These are phyloP conservation scores for Eristalis arbustorum DNA, from an alignment of 2,888 invertebrate species.

Conservation along the genomic window DNA sequence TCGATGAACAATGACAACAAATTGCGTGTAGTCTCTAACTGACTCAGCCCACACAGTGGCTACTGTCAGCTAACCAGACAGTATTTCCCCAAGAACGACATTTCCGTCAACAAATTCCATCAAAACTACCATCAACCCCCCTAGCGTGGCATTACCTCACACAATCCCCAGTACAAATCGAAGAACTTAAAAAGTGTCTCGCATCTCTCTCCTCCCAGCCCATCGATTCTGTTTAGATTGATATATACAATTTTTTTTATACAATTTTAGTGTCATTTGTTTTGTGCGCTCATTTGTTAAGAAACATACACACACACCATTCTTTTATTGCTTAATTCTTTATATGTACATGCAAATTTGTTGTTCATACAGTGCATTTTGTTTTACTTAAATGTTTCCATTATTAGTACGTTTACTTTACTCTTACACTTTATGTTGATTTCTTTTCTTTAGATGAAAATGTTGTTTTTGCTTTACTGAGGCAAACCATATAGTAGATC, in stretches of 20 bases:
- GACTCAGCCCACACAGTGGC: no score
- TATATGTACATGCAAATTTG: slow-evolving; percentile 11
- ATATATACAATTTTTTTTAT: background rate
- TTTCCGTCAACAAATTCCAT: no score
- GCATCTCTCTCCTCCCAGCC: background rate
- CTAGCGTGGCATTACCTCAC: background rate
- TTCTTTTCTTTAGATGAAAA: slow-evolving; percentile 28
- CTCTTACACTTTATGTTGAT: slow-evolving; percentile 13
- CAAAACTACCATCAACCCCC: background rate
- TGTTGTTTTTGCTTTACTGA: slow-evolving; percentile 52
- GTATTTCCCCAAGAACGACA: no score
- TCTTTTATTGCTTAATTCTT: slow-evolving; percentile 1
- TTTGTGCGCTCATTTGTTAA: slow-evolving; percentile 63
- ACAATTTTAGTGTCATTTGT: slow-evolving; percentile 38
- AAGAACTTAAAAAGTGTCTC: background rate
- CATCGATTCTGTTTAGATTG: slow-evolving; percentile 4
- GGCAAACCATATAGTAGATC: slow-evolving; percentile 21
- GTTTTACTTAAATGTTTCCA: slow-evolving; percentile 34
- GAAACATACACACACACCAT: slow-evolving; percentile 56
- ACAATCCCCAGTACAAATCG: background rate
- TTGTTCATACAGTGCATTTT: slow-evolving; percentile 34
- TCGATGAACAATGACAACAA: no score
- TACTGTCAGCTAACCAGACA: no score
- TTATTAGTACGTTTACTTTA: slow-evolving; percentile 21
- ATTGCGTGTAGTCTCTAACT: no score